Evolutionary conservation across 2,797 vertebrate genomes (phyloP).

Genomic region (Tamandua tetradactyla): DNA sequence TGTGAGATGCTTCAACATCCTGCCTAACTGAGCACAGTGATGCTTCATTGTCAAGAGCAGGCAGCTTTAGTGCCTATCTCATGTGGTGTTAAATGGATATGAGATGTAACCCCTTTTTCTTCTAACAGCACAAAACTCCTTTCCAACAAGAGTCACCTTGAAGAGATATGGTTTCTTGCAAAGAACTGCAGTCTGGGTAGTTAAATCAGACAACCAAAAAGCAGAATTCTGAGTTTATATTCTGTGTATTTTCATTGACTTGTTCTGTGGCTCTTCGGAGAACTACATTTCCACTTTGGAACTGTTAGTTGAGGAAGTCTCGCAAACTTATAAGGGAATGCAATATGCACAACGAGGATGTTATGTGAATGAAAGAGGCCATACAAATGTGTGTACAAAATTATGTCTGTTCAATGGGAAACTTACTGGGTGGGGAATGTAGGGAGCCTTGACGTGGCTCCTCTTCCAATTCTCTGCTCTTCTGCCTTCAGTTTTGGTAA

Average conservation of each 20-base stretch:
- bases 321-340: background rate
- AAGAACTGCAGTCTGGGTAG: background rate
- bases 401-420: background rate
- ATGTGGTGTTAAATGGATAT: background rate
- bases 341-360: background rate
- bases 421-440: background rate
- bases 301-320: conserved; percentile 25
- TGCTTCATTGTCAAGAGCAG: conserved; percentile 44
- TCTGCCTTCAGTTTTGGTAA: background rate
- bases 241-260: conserved; percentile 31
- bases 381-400: background rate
- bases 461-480: background rate
- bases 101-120: background rate
- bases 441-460: background rate
- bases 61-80: background rate
- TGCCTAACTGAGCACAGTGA: background rate
- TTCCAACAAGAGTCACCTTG: conserved; percentile 57
- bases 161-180: background rate
- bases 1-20: background rate
- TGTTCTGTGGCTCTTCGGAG: background rate
- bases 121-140: background rate
- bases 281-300: conserved; percentile 14
- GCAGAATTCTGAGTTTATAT: background rate
- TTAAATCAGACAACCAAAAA: conserved; percentile 35
- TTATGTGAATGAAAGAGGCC: background rate